Conservation (phyloP, 2,797 vertebrate genomes). For the Delichon dasypus region DNA sequence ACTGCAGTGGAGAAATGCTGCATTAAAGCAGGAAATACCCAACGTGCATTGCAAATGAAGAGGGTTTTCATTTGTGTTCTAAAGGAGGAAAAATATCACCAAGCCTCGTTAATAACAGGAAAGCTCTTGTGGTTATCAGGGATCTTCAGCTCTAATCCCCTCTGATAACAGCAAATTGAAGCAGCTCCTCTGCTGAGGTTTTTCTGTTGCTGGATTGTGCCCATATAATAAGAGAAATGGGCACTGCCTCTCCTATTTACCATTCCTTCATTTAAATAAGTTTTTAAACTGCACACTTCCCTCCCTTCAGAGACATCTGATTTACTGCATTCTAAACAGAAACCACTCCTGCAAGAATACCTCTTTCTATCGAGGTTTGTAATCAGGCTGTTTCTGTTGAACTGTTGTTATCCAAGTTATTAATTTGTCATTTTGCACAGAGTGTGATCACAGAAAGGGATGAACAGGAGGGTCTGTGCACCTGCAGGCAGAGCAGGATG, state of each 20-base stretch:
- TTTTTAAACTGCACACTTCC: constrained; percentile 26
- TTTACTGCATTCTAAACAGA: constrained; percentile 45
- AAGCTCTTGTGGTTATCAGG: constrained; percentile 50
- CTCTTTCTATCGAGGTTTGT: constrained; percentile 35
- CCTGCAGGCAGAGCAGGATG: constrained; percentile 25
- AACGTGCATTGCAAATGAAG: constrained; percentile 38
- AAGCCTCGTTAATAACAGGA: constrained; percentile 48
- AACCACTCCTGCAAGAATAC: constrained; percentile 41
- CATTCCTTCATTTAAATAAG: constrained; percentile 48
- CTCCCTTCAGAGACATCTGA: constrained; percentile 25
- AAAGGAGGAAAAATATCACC: constrained; percentile 1
- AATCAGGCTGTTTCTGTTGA: constrained; percentile 43
- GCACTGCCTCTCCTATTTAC: constrained; percentile 35
- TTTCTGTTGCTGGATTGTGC: constrained; percentile 30
- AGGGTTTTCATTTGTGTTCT: constrained; percentile 41
- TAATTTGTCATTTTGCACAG: constrained; percentile 55
- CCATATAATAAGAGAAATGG: constrained; percentile 40
- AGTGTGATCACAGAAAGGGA: not conserved
- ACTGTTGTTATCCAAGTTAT: constrained; percentile 42
- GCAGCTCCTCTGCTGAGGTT: constrained; percentile 25
- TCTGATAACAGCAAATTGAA: constrained; percentile 66
- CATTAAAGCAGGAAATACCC: constrained; percentile 12
- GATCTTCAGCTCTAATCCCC: constrained; percentile 61
- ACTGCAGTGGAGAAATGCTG: constrained; percentile 22
- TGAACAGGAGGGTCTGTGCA: not conserved